Percentiles rank a stretch among this genome's conserved stretches.
Conservation (phyloP, 2,797 vertebrate genomes). For the Eurystomus glaucurus region DNA sequence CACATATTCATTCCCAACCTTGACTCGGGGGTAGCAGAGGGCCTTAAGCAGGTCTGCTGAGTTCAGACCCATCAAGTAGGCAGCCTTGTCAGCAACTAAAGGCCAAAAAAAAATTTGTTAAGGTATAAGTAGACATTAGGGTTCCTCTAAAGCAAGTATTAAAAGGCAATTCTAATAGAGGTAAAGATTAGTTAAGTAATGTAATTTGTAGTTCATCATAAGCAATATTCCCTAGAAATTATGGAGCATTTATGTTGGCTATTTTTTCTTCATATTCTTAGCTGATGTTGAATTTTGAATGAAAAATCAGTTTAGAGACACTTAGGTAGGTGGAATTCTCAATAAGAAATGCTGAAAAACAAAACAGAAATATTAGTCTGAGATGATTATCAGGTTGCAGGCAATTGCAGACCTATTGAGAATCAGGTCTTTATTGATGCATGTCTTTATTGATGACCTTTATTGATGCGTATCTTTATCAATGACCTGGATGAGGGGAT, state of each 20-base stretch:
- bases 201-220: neutral
- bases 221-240: neutral
- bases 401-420: neutral
- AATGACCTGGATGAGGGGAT: no score
- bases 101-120: neutral
- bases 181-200: neutral
- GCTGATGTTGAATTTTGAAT: neutral
- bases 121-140: neutral
- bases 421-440: no score
- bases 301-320: neutral
- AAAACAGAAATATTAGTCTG: neutral
- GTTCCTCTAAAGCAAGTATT: neutral
- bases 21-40: constrained; percentile 78
- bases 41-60: neutral
- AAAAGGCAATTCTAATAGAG: neutral
- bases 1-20: constrained; percentile 83
- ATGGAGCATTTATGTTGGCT: neutral
- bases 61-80: constrained; percentile 1
- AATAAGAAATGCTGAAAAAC: neutral
- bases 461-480: no score
- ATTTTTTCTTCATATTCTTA: neutral
- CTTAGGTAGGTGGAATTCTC: neutral
- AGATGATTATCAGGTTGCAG: neutral
- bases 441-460: no score
- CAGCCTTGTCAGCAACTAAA: constrained; percentile 6